Evolutionary conservation across 1,140 invertebrate species (phyloP), one percentile per base, ranked within the genome.

Genomic region (Drosophila tristis): DNA sequence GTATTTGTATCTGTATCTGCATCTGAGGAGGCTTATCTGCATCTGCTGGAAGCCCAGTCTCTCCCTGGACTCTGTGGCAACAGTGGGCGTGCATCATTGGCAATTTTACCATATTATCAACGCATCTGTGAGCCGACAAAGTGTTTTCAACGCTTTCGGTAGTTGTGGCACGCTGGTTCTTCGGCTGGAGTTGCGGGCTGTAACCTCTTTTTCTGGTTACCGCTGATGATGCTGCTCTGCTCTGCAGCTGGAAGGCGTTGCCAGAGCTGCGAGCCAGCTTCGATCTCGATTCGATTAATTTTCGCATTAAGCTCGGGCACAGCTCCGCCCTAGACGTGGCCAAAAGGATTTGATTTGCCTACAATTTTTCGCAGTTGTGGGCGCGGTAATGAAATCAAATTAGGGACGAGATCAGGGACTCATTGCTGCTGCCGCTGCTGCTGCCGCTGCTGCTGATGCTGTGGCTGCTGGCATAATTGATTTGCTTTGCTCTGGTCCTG

Each of bases 361-460:
- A 49, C 67, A 51, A 44, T 64, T 62, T 72, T 70, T 65, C 54
- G 72, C 50, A 77, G 85, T 89, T 74, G 84, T 90, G 90, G 90
- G 90, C 90, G 90, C 81, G 82, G 90, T 91, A 91, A 91, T 91
- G 90, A 91, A 91, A 91, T 91, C 90, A 91, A 91, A 91, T 91
- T 91, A 90, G 84, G 70, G 80, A 91, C 35, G 82, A 73, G 79
- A 75, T 80, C 72, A 54, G 73, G 63, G 48, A 63, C 59, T 50
- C 58, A 54, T 20, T 31, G 43, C 31, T 25, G 20, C 63, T 61
- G 56, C 58, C 49, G 68, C 29, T 8, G 29, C 29, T 8, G 29
- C 29, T 64, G 51, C 20, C 20, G 20, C 0, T 20, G 1, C 20
- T 20, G 4, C 2, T 3, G 23, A 3, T 39, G 42, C 29, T 23